Base-by-base conservation (phyloP, 2,888 invertebrate genomes). In the Osmoderma eremita region DNA sequence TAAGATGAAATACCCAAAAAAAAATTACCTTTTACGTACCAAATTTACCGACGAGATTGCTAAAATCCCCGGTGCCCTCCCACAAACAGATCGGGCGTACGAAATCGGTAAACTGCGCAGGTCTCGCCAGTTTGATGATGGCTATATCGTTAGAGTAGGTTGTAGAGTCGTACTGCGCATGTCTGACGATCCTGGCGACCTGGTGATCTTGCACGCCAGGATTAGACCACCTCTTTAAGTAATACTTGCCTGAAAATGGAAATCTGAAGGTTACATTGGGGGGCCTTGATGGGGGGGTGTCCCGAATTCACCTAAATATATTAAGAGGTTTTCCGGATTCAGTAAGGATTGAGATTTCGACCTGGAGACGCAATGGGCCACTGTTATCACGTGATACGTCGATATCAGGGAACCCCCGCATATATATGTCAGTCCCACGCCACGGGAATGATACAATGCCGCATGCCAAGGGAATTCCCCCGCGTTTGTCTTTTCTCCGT, bases 391-490 rank as follows among this genome's bases (percentile, higher is more conserved):
- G 65, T 80, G 78, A 18, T 65, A 62, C 12, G 64, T 67, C 4
- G 78, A 76, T 4, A 82, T 75, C 12, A 82, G 72, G 0, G 79
- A 77, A 4, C 76, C 81, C 1, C 81, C 81, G 64, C 82, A 82
- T 36, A 78, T 78, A 68, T 81, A 82, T 3, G 75, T 77, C 24
- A 82, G 64, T 65, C 80, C 79, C 20, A 78, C 77, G 1, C 78
- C 78, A 71, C 73, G 75, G 0, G 87, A 84, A 72, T 86, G 86
- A 75, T 88, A 90, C 0, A 89, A 77, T 0, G 89, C 89, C 8
- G 87, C 87, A 78, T 89, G 89, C 90, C 90, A 90, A 0, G 90
- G 90, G 85, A 88, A 89, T 73, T 89, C 87, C 0, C 88, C 89
- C 67, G 87, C 86, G 38, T 84, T 76, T 0, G 88, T 88, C 0